Percentiles rank a stretch among this genome's conserved stretches.
Evolutionary conservation across 1,140 invertebrate species (phyloP).

Genomic region (Varroa destructor): DNA sequence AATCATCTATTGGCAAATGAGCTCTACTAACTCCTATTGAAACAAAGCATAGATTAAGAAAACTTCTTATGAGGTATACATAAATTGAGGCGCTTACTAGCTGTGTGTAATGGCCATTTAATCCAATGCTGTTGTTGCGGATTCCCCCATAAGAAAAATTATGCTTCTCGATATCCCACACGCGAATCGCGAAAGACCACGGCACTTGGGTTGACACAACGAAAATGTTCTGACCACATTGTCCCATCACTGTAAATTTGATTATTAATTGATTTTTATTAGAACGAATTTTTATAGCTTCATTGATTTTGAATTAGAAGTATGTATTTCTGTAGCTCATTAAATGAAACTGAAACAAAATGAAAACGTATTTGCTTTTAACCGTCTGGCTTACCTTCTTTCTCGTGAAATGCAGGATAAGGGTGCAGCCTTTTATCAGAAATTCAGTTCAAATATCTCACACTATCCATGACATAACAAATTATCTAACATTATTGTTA

Average conservation of each 20-base stretch:
- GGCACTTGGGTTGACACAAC: constrained; percentile 61
- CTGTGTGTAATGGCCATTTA: constrained; percentile 66
- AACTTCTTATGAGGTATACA: neutral
- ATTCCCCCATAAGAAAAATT: constrained; percentile 57
- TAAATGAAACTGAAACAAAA: neutral
- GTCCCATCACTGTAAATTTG: constrained; percentile 46
- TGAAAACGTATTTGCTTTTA: neutral
- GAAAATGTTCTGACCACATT: constrained; percentile 69
- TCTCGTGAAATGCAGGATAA: no score
- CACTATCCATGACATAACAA: no score
- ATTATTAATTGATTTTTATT: neutral
- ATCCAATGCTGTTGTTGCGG: constrained; percentile 47
- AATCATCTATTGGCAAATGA: no score
- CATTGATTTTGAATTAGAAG: neutral
- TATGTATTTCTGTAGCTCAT: neutral
- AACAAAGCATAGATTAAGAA: no score
- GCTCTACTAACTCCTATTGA: no score
- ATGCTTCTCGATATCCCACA: constrained; percentile 60
- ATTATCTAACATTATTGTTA: no score
- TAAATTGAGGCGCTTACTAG: constrained; percentile 40
- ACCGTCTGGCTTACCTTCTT: no score
- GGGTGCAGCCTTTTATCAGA: no score
- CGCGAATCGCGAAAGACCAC: constrained; percentile 65
- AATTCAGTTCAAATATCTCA: no score
- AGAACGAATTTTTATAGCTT: no score